These are phyloP conservation scores for Mixornis gularis DNA, from an alignment of 2,113 vertebrate species.

Conservation along the genomic window DNA sequence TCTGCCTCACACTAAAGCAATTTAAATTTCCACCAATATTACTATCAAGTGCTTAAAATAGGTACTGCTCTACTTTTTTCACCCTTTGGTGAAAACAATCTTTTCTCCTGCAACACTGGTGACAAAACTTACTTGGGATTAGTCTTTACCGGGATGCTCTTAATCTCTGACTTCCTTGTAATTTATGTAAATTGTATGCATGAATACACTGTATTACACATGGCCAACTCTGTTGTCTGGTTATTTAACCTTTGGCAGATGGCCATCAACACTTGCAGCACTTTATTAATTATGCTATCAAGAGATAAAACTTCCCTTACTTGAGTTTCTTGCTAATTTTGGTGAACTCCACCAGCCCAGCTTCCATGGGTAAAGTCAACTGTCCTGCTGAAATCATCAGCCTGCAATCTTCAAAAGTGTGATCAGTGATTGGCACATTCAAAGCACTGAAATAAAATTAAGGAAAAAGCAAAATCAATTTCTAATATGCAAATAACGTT, in stretches of 20 bases:
- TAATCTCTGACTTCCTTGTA: neutral
- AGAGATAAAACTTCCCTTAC: slow-evolving; percentile 68
- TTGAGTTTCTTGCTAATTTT: slow-evolving; percentile 95
- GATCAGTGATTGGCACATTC: slow-evolving; percentile 87
- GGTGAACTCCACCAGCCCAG: slow-evolving; percentile 95
- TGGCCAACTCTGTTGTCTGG: neutral
- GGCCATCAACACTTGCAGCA: neutral
- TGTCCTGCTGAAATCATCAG: slow-evolving; percentile 96
- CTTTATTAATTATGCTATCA: neutral
- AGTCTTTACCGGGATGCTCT: neutral
- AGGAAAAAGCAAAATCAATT: neutral
- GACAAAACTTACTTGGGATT: neutral
- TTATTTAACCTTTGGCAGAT: neutral
- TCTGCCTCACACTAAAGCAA: neutral
- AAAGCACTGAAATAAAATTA: slow-evolving; percentile 73
- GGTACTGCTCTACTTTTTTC: neutral
- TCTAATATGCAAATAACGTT: neutral
- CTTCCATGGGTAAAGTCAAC: slow-evolving; percentile 94
- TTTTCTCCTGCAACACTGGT: neutral
- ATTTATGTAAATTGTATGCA: neutral
- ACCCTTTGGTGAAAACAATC: neutral
- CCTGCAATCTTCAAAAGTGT: slow-evolving; percentile 95
- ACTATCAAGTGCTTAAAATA: neutral
- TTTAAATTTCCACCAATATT: neutral
- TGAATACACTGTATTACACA: neutral